These are phyloP conservation scores for Huso huso DNA, from an alignment of 2,797 vertebrate species.

Conservation along the genomic window DNA sequence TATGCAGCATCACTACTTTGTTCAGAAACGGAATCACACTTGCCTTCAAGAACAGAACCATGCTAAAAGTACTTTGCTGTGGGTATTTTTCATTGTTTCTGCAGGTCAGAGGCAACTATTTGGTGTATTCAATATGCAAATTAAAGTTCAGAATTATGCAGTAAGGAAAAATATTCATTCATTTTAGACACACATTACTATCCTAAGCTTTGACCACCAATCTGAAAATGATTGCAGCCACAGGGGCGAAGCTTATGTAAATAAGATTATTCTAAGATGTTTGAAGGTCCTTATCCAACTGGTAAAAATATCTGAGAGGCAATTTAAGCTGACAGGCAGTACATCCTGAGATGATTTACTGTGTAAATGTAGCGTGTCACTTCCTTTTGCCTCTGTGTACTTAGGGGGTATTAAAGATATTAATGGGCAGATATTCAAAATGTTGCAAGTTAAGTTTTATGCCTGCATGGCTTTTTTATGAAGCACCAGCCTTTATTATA, in stretches of 20 bases:
- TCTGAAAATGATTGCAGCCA: background rate
- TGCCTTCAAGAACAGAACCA: constrained; percentile 13
- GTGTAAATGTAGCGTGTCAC: too few species aligned
- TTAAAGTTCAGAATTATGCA: background rate
- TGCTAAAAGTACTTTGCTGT: constrained; percentile 5
- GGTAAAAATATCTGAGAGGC: too few species aligned
- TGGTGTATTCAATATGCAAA: constrained; percentile 12
- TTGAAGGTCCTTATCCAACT: too few species aligned
- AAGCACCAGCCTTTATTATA: too few species aligned
- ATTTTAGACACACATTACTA: background rate
- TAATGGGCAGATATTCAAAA: too few species aligned
- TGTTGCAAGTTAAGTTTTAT: too few species aligned
- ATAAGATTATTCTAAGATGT: background rate
- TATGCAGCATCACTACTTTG: constrained; percentile 20
- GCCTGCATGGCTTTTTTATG: too few species aligned
- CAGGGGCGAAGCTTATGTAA: background rate
- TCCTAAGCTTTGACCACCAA: background rate
- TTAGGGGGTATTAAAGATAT: too few species aligned
- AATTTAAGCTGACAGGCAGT: too few species aligned
- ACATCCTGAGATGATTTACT: too few species aligned
- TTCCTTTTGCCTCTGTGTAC: too few species aligned
- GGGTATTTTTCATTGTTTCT: constrained; percentile 7
- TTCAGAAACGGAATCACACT: constrained; percentile 1
- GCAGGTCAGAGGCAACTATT: background rate
- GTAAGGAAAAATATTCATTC: background rate